Evolutionary conservation across 2,113 vertebrate genomes (phyloP).

Genomic region (Jaculus jaculus): DNA sequence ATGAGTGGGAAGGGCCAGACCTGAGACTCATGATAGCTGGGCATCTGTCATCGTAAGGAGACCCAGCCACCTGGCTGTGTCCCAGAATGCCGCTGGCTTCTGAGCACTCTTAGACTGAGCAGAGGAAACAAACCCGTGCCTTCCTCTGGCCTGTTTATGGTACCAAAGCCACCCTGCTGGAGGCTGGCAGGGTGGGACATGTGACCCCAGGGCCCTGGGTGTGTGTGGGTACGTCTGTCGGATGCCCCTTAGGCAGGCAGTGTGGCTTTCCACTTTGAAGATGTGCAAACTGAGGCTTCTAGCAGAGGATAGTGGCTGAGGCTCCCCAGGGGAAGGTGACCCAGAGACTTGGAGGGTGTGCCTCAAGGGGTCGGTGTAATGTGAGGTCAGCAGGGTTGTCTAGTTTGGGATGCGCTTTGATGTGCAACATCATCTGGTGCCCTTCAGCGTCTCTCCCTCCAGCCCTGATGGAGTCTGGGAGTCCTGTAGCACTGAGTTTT

Average conservation of each 20-base stretch:
- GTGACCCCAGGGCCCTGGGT: not conserved
- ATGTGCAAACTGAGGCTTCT: not conserved
- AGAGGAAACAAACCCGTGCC: not conserved
- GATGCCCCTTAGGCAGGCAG: not conserved
- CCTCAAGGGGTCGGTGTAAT: not conserved
- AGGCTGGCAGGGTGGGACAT: not conserved
- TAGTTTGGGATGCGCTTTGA: not conserved
- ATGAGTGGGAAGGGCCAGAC: not conserved
- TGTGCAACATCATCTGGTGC: rapidly evolving
- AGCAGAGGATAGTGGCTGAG: not conserved
- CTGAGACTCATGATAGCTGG: not conserved
- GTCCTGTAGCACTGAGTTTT: not conserved
- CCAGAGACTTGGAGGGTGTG: rapidly evolving
- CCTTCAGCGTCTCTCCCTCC: not conserved
- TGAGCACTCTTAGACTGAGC: not conserved
- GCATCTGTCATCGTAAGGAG: not conserved
- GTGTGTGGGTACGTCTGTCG: not conserved
- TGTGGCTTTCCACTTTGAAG: not conserved
- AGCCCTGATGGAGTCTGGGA: not conserved
- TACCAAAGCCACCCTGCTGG: too few relatives aligned
- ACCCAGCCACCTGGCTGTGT: not conserved
- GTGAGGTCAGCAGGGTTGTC: not conserved
- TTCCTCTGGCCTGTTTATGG: not conserved
- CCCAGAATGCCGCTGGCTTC: not conserved
- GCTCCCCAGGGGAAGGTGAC: not conserved